Percentiles rank a stretch among this genome's conserved stretches.
phyloP scores from a whole-genome alignment of 2,888 invertebrate species.

The Sesia apiformis region DNA sequence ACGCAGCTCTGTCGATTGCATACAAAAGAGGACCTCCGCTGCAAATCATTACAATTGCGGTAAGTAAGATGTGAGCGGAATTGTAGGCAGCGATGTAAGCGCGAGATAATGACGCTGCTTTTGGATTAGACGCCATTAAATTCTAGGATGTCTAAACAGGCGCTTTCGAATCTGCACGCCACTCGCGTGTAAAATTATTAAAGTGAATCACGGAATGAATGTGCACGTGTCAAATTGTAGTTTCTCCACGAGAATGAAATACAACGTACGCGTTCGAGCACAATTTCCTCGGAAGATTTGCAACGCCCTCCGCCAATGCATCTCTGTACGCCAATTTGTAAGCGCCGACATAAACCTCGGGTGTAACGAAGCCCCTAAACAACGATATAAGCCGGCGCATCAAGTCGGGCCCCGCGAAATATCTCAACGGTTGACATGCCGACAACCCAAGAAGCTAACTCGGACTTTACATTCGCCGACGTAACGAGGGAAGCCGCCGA shows the following conservation, averaged over 20 bases:
- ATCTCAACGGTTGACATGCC: conserved; percentile 61
- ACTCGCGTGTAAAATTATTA: background rate
- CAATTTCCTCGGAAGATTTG: conserved; percentile 40
- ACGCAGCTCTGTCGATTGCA: conserved; percentile 40
- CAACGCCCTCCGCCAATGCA: conserved; percentile 36
- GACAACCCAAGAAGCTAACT: conserved; percentile 57
- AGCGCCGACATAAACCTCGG: conserved; percentile 58
- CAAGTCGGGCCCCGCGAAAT: conserved; percentile 44
- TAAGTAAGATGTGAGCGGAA: conserved; percentile 67
- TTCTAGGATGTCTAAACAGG: conserved; percentile 23
- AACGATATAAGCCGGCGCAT: conserved; percentile 49
- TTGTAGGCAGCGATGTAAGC: conserved; percentile 44
- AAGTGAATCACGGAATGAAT: background rate
- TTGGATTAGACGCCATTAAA: conserved; percentile 42
- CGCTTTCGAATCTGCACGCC: background rate
- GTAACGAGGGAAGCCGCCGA: conserved; percentile 68
- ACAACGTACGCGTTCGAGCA: conserved; percentile 40
- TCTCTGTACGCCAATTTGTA: conserved; percentile 63
- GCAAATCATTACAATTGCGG: conserved; percentile 69
- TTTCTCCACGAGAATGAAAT: conserved; percentile 34
- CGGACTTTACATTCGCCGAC: conserved; percentile 69
- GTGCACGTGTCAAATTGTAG: conserved; percentile 27
- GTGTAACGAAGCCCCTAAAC: conserved; percentile 70
- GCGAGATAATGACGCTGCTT: conserved; percentile 48
- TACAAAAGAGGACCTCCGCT: conserved; percentile 62